Base-by-base conservation (phyloP, 2,797 vertebrate species). In the Pseudochirops cupreus region DNA sequence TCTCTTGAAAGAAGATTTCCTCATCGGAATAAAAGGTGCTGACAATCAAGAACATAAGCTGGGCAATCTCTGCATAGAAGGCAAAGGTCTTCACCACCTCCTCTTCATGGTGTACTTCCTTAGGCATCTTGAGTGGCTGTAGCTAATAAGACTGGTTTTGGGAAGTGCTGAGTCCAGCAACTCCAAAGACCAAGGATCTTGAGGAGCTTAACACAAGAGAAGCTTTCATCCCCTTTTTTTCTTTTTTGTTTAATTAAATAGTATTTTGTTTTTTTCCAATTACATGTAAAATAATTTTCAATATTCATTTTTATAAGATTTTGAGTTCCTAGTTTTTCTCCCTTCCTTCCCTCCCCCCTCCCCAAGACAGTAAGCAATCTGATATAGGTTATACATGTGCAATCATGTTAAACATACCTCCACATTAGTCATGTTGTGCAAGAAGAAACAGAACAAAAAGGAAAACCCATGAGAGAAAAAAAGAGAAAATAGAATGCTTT, bases 1-100 rank as follows among this genome's bases (percentile, higher is more conserved):
- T 98, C 97, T 99, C 99, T 98, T 99, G 99, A 93, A 99, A 99
- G 97, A 99, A 99, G 97, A 99, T 99, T 97, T 99, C 99, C 96
- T 99, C 99, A 99, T 99, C 99, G 96, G 99, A 99, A 97, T 99
- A 99, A 96, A 99, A 99, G 62, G 99, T 99, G 98, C 99, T 99
- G 97, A 99, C 99, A 92, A 99, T 99, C 67, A 99, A 99, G 92
- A 99, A 99, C 99, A 99, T 99, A 74, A 99, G 99, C 98, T 99
- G 99, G 97, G 99, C 99, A 4, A 99, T 99, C 99, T 99, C 99
- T 98, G 99, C 99, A 99, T 99, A 99, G 98, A 99, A 99, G 98
- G 99, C 99, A 97, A 99, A 99, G 94, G 99, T 99, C 99, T 99
- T 99, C 98, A 98, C 99, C 98, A 99, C 99, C 98, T 99, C 99